Evolutionary conservation across 35 echinoderm and acorn worm genomes (phyloP).

Genomic region (Lytechinus pictus): DNA sequence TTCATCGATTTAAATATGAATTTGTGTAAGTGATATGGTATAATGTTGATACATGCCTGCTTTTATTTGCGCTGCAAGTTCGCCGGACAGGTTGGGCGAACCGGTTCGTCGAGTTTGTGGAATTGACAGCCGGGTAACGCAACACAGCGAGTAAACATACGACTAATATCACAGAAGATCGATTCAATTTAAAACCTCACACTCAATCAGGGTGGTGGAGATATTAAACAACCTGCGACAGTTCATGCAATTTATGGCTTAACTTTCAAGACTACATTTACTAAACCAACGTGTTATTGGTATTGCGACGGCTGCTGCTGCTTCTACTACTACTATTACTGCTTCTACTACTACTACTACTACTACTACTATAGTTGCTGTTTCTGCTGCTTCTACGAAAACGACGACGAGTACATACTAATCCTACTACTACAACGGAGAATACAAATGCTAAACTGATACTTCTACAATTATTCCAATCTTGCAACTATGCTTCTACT

Average conservation of each 20-base stretch:
- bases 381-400: too few relatives aligned
- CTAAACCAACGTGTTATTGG: too few relatives aligned
- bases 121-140: slow-evolving; percentile 7
- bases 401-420: too few relatives aligned
- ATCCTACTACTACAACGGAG: too few relatives aligned
- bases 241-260: not conserved
- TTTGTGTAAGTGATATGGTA: slow-evolving; percentile 23
- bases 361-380: too few relatives aligned
- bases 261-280: not conserved
- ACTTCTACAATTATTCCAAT: too few relatives aligned
- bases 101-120: not conserved
- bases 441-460: too few relatives aligned
- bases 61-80: slow-evolving; percentile 6
- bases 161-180: not conserved
- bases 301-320: too few relatives aligned
- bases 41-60: slow-evolving; percentile 33
- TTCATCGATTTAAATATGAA: slow-evolving; percentile 29
- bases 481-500: too few relatives aligned
- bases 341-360: too few relatives aligned
- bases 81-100: not conserved
- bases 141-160: not conserved
- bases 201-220: not conserved
- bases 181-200: not conserved
- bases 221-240: not conserved
- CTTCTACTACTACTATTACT: too few relatives aligned